Percentiles rank a stretch among this genome's conserved stretches.
phyloP scores from a whole-genome alignment of 2,888 invertebrate species.

The Drosophila putrida region DNA sequence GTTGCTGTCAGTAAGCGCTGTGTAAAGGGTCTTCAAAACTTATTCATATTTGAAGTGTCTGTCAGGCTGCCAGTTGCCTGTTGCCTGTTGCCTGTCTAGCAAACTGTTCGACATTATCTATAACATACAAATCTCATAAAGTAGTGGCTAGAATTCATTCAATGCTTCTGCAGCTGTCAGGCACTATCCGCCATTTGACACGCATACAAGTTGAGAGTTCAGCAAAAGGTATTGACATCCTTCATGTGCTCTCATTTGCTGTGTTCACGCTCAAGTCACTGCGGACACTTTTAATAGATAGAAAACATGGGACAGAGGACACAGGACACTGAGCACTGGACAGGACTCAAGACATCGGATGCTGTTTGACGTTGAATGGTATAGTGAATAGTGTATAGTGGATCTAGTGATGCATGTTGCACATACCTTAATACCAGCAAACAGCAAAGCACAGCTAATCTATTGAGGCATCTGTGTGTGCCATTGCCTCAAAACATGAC shows the following conservation, averaged over 20 bases:
- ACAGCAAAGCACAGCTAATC: slow-evolving; percentile 68
- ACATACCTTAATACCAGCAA: slow-evolving; percentile 39
- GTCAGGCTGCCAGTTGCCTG: slow-evolving; percentile 23
- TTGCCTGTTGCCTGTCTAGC: slow-evolving; percentile 22
- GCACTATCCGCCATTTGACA: slow-evolving; percentile 17
- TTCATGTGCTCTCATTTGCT: slow-evolving; percentile 61
- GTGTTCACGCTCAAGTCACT: slow-evolving; percentile 54
- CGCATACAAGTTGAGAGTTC: slow-evolving; percentile 6
- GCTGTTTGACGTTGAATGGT: slow-evolving; percentile 19
- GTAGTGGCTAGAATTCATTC: slow-evolving; percentile 29
- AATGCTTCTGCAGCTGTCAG: slow-evolving; percentile 41
- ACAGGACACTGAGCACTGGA: slow-evolving; percentile 19
- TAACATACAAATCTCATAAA: slow-evolving; percentile 65
- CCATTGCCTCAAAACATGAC: slow-evolving; percentile 67
- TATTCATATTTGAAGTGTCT: slow-evolving; percentile 70
- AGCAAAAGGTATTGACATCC: slow-evolving; percentile 56
- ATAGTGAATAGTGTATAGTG: slow-evolving; percentile 12
- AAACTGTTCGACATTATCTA: slow-evolving; percentile 67
- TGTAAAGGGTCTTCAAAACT: slow-evolving; percentile 45
- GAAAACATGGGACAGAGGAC: slow-evolving; percentile 48
- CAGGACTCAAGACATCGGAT: slow-evolving; percentile 25
- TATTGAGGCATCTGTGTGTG: slow-evolving; percentile 76
- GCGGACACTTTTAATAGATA: slow-evolving; percentile 76
- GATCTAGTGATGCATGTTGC: slow-evolving; percentile 36
- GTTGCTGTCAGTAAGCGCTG: slow-evolving; percentile 45